These are phyloP conservation scores for Callyntrura guangdongensis DNA, from an alignment of 2,888 invertebrate genomes.

Conservation along the genomic window DNA sequence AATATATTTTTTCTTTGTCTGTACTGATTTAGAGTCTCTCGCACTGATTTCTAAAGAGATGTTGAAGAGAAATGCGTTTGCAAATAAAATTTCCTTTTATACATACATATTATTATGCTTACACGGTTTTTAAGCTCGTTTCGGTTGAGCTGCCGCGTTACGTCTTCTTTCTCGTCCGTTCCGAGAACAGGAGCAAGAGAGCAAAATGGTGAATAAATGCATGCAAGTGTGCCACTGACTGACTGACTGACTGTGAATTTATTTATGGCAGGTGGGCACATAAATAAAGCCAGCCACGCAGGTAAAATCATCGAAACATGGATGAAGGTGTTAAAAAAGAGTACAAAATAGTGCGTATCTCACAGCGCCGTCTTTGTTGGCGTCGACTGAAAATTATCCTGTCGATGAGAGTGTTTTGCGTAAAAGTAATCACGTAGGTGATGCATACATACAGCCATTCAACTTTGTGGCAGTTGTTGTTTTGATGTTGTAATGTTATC, in stretches of 20 bases:
- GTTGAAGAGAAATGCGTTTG: not conserved
- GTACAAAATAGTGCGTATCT: constrained; percentile 39
- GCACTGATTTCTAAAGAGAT: not conserved
- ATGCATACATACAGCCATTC: not conserved
- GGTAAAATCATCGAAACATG: not conserved
- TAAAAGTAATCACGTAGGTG: not conserved
- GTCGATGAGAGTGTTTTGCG: not conserved
- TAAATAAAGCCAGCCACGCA: not conserved
- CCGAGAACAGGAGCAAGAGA: constrained; percentile 61
- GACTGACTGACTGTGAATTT: constrained; percentile 29
- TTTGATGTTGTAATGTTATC: not conserved
- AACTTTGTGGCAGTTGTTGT: not conserved
- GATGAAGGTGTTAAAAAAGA: not conserved
- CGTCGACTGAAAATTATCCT: not conserved
- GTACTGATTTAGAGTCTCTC: constrained; percentile 52
- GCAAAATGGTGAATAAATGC: constrained; percentile 24
- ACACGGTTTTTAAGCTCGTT: constrained; percentile 56
- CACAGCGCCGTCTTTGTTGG: too few relatives aligned
- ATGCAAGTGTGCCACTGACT: constrained; percentile 43
- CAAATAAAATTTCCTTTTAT: too few relatives aligned
- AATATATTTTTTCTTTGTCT: constrained; percentile 47
- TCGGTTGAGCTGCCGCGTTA: constrained; percentile 71
- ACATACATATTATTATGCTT: not conserved
- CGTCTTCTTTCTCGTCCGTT: constrained; percentile 61
- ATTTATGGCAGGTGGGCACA: not conserved